Percentiles rank a stretch among this genome's conserved stretches.
Conservation (phyloP, 2,113 vertebrate species). For the Orientallactaga bullata region DNA sequence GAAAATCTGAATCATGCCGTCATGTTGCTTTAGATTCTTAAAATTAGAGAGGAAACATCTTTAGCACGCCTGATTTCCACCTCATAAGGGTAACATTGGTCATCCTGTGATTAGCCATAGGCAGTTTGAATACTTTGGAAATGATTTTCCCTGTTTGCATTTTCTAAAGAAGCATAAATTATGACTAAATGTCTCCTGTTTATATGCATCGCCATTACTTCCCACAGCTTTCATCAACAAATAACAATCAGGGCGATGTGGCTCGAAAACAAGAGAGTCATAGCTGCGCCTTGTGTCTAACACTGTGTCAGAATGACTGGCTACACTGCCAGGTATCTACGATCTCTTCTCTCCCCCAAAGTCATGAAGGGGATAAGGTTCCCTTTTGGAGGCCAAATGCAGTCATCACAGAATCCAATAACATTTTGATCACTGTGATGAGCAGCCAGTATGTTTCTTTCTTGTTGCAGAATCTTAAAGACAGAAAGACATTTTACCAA, state of each 20-base stretch:
- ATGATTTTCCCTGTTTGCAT: slow-evolving; percentile 56
- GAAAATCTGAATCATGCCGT: slow-evolving; percentile 37
- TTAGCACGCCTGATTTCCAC: slow-evolving; percentile 24
- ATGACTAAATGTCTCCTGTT: slow-evolving; percentile 66
- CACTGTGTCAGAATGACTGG: background rate
- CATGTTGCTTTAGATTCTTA: slow-evolving; percentile 35
- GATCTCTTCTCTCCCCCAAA: background rate
- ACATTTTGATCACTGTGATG: background rate
- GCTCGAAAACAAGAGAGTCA: slow-evolving; percentile 4
- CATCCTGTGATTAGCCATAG: slow-evolving; percentile 58
- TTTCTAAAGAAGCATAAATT: slow-evolving; percentile 73
- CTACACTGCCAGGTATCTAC: background rate
- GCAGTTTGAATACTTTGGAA: slow-evolving; percentile 45
- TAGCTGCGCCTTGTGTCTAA: slow-evolving; percentile 18
- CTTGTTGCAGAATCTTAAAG: background rate
- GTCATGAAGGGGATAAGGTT: background rate
- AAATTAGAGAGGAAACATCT: slow-evolving; percentile 27
- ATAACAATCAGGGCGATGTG: slow-evolving; percentile 46
- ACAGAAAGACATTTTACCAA: slow-evolving; percentile 33
- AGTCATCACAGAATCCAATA: background rate
- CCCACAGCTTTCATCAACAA: slow-evolving; percentile 66
- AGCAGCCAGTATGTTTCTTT: background rate
- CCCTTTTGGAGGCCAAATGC: background rate
- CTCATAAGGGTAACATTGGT: slow-evolving; percentile 8
- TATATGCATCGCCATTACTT: slow-evolving; percentile 32